Percentiles rank a stretch among this genome's conserved stretches.
Evolutionary conservation across 2,888 invertebrate species (phyloP).

Genomic region (Anagyrus pseudococci): DNA sequence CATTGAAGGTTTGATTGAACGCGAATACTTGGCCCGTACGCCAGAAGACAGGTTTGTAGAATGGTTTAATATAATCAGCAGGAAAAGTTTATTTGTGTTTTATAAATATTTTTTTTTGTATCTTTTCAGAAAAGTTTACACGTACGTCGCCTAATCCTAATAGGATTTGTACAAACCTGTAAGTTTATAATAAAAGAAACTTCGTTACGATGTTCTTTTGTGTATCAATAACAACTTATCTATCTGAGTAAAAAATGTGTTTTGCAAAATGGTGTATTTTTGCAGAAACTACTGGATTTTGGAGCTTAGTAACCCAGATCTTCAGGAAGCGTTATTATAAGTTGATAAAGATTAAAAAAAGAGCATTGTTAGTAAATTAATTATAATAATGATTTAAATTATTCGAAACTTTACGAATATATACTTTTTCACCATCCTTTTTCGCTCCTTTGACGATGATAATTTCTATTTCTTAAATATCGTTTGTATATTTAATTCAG

Average conservation of each 20-base stretch:
- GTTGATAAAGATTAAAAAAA: slow-evolving; percentile 44
- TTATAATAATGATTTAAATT: slow-evolving; percentile 44
- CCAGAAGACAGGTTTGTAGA: slow-evolving; percentile 81
- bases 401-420: slow-evolving; percentile 31
- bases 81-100: neutral
- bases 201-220: slow-evolving; percentile 5
- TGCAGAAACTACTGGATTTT: slow-evolving; percentile 49
- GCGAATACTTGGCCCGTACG: slow-evolving; percentile 97
- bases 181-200: slow-evolving; percentile 41
- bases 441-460: slow-evolving; percentile 23
- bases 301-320: slow-evolving; percentile 49
- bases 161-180: slow-evolving; percentile 58
- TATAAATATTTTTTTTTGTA: slow-evolving; percentile 17
- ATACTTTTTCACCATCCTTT: slow-evolving; percentile 35
- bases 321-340: slow-evolving; percentile 49
- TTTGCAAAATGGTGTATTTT: slow-evolving; percentile 38
- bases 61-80: neutral
- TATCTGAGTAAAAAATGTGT: neutral
- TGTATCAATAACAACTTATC: neutral
- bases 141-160: slow-evolving; percentile 84
- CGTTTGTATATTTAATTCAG: slow-evolving; percentile 7
- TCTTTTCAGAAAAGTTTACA: slow-evolving; percentile 82
- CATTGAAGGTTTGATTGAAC: slow-evolving; percentile 98
- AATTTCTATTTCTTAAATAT: slow-evolving; percentile 5
- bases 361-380: slow-evolving; percentile 47